These are phyloP conservation scores for Tribolium madens DNA, from an alignment of 1,140 invertebrate genomes.

Conservation along the genomic window DNA sequence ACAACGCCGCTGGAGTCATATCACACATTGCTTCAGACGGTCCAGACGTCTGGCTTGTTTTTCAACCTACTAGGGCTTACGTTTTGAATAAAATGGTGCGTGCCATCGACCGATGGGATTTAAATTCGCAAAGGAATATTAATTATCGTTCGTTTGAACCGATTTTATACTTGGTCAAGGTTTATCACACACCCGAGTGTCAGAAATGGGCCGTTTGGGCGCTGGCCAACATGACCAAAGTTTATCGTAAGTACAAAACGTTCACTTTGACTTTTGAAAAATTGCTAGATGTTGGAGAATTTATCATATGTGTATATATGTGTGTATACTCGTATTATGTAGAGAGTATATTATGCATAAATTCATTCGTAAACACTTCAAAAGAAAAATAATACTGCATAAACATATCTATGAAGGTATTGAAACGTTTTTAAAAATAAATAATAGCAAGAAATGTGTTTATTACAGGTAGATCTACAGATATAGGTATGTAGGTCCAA, in stretches of 20 bases:
- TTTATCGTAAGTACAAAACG: constrained; percentile 86
- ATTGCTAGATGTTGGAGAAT: no score
- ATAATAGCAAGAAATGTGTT: no score
- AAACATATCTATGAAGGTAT: no score
- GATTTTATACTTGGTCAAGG: constrained; percentile 83
- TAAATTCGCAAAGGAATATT: constrained; percentile 90
- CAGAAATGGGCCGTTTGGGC: constrained; percentile 99
- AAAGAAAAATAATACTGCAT: no score
- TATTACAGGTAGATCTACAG: no score
- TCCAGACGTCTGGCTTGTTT: constrained; percentile 82
- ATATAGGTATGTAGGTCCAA: no score
- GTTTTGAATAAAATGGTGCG: constrained; percentile 82
- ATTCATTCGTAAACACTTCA: no score
- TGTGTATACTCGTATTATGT: no score
- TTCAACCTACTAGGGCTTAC: constrained; percentile 75
- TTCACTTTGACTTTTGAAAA: no score
- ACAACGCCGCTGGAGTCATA: constrained; percentile 96
- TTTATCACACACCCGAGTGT: constrained; percentile 88
- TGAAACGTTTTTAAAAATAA: no score
- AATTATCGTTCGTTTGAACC: constrained; percentile 97
- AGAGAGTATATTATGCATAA: no score
- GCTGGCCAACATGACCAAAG: constrained; percentile 92
- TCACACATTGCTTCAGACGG: constrained; percentile 96
- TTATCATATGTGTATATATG: no score
- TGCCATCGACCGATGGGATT: constrained; percentile 90